phyloP scores from a whole-genome alignment of 2,113 vertebrate species.

The Gnathonemus echidnorhynchus region DNA sequence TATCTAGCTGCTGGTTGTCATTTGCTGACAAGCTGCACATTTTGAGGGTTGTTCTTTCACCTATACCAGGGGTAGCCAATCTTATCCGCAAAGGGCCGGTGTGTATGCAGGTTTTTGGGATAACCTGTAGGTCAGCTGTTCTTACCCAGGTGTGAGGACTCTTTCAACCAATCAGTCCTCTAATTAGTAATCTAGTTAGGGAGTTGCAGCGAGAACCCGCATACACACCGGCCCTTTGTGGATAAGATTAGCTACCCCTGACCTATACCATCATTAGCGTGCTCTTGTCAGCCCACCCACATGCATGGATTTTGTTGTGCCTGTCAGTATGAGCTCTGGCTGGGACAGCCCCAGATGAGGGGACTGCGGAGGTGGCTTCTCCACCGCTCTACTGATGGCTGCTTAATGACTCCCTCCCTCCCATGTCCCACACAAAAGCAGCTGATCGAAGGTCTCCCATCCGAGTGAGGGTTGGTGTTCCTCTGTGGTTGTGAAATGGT shows the following conservation, averaged over 20 bases:
- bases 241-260: too few relatives aligned
- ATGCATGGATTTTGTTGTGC: neutral
- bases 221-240: too few relatives aligned
- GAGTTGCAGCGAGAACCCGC: too few relatives aligned
- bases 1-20: neutral
- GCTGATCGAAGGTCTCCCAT: neutral
- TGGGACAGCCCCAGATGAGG: neutral
- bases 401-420: neutral
- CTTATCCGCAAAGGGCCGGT: too few relatives aligned
- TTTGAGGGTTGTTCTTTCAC: neutral
- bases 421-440: neutral
- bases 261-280: neutral
- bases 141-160: too few relatives aligned
- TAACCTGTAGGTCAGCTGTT: too few relatives aligned
- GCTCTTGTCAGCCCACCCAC: neutral
- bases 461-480: neutral
- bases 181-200: too few relatives aligned
- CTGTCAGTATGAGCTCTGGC: neutral
- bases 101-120: too few relatives aligned
- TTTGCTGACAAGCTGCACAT: neutral
- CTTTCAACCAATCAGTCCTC: too few relatives aligned
- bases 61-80: neutral
- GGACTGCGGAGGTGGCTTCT: neutral
- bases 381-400: neutral
- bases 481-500: neutral